phyloP scores from a whole-genome alignment of 2,888 invertebrate species.

The Marasmarcha lunaedactyla region DNA sequence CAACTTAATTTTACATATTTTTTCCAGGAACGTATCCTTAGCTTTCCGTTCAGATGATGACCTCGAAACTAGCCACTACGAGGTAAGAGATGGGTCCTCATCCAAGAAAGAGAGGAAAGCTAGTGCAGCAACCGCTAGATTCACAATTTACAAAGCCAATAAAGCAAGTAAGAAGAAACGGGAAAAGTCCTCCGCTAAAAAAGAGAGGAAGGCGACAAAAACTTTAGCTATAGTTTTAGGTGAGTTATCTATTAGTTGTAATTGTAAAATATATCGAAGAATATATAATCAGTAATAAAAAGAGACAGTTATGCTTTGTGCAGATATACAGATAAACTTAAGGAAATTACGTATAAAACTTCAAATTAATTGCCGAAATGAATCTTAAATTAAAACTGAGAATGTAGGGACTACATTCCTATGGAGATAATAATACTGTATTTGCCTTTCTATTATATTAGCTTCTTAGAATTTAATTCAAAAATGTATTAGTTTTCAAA shows the following conservation, averaged over 20 bases:
- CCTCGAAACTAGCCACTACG: conserved; percentile 43
- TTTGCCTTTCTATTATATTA: too few relatives aligned
- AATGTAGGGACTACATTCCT: too few relatives aligned
- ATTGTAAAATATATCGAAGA: neutral
- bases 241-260: conserved; percentile 58
- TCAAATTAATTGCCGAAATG: too few relatives aligned
- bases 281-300: neutral
- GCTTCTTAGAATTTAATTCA: too few relatives aligned
- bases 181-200: conserved; percentile 92
- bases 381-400: too few relatives aligned
- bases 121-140: conserved; percentile 76
- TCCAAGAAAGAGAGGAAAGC: conserved; percentile 81
- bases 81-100: conserved; percentile 48
- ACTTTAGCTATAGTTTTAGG: conserved; percentile 98
- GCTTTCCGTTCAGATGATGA: conserved; percentile 51
- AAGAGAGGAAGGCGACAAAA: conserved; percentile 98
- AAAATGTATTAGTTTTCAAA: too few relatives aligned
- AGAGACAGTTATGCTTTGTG: too few relatives aligned
- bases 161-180: conserved; percentile 95
- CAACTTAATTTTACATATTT: too few relatives aligned
- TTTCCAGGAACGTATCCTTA: conserved; percentile 71
- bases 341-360: too few relatives aligned
- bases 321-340: too few relatives aligned
- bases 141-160: conserved; percentile 93
- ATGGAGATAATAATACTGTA: too few relatives aligned